phyloP scores from a whole-genome alignment of 1,140 invertebrate genomes.

The Euura saliciscinereae region DNA sequence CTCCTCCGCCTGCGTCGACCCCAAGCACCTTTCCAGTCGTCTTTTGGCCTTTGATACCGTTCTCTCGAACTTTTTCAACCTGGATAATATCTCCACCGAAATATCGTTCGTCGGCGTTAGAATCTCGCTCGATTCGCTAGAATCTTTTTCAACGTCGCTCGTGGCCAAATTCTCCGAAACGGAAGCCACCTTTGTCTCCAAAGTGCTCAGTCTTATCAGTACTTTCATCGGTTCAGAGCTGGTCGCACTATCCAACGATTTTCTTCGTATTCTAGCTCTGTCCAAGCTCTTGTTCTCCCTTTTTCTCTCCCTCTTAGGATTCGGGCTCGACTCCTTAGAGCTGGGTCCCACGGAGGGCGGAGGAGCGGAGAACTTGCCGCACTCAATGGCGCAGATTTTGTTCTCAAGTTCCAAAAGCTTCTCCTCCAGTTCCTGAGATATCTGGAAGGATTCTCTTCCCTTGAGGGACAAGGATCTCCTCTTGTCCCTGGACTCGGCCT shows the following conservation, averaged over 20 bases:
- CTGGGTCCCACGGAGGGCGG: constrained; percentile 45
- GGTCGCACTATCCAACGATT: constrained; percentile 77
- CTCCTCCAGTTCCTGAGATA: constrained; percentile 82
- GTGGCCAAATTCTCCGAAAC: constrained; percentile 59
- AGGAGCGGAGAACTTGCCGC: constrained; percentile 41
- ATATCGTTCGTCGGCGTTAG: constrained; percentile 37
- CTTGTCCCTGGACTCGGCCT: constrained; percentile 78
- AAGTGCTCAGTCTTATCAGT: constrained; percentile 72
- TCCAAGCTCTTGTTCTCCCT: constrained; percentile 59
- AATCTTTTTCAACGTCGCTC: constrained; percentile 51
- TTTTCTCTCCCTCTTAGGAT: constrained; percentile 57
- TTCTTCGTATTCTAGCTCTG: constrained; percentile 65
- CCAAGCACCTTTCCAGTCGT: constrained; percentile 48
- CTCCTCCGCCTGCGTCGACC: constrained; percentile 51
- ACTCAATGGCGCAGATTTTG: constrained; percentile 73
- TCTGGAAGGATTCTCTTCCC: constrained; percentile 76
- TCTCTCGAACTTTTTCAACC: constrained; percentile 47
- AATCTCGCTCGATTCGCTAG: constrained; percentile 46
- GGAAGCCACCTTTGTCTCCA: constrained; percentile 75
- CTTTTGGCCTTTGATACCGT: constrained; percentile 50
- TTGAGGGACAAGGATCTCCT: constrained; percentile 81
- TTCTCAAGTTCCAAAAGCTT: constrained; percentile 81
- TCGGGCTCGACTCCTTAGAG: constrained; percentile 60
- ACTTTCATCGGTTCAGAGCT: constrained; percentile 80
- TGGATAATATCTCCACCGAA: constrained; percentile 48